Evolutionary conservation across 2,888 invertebrate genomes (phyloP).

Genomic region (Sesamia inferens): DNA sequence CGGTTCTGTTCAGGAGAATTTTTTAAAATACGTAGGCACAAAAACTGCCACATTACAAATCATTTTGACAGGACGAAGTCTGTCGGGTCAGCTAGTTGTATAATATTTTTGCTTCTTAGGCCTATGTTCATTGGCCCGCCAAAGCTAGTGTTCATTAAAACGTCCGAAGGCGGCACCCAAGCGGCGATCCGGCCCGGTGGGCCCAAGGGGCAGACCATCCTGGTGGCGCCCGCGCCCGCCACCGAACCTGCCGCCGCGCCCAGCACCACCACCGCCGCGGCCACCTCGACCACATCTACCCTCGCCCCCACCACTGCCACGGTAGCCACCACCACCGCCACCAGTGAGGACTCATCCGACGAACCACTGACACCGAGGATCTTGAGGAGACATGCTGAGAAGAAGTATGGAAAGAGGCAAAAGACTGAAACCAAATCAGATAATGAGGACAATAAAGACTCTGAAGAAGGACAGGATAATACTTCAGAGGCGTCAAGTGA

Average conservation of each 20-base stretch:
- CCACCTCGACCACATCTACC: conserved; percentile 20
- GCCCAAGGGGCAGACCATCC: conserved; percentile 85
- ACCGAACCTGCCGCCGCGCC: conserved; percentile 57
- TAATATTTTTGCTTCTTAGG: conserved; percentile 64
- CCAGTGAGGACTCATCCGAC: conserved; percentile 54
- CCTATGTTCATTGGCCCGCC: conserved; percentile 89
- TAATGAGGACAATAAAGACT: conserved; percentile 74
- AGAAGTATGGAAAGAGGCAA: conserved; percentile 86
- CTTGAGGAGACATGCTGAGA: conserved; percentile 78
- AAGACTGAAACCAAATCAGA: conserved; percentile 79
- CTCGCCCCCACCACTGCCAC: conserved; percentile 31
- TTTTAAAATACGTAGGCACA: too few relatives aligned
- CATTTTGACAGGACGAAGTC: too few relatives aligned
- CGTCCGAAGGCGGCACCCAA: conserved; percentile 81
- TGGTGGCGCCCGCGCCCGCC: conserved; percentile 80
- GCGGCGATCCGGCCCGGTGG: conserved; percentile 80
- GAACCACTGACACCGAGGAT: conserved; percentile 74
- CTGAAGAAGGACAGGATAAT: conserved; percentile 69
- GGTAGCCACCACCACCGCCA: conserved; percentile 34
- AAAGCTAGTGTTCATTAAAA: conserved; percentile 88
- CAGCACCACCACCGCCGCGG: conserved; percentile 9
- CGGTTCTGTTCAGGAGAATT: too few relatives aligned
- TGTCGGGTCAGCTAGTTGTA: too few relatives aligned
- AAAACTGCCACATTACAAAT: too few relatives aligned
- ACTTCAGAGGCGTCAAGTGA: conserved; percentile 77